Conservation (phyloP, 1,140 invertebrate species). For the Drosophila arizonae region DNA sequence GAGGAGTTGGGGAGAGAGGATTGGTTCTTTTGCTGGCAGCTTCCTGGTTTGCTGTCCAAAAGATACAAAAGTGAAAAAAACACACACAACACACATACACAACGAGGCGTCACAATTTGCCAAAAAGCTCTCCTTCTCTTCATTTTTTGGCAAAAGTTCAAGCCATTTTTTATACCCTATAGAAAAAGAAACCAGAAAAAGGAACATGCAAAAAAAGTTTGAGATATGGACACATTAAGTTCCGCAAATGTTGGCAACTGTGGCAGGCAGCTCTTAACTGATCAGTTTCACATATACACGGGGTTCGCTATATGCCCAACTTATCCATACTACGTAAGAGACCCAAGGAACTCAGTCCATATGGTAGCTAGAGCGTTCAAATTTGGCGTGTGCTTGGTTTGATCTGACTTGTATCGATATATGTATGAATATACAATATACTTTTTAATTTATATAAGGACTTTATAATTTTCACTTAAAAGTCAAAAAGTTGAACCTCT, state of each 20-base stretch:
- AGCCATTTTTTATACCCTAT: conserved; percentile 2
- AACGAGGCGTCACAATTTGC: conserved; percentile 40
- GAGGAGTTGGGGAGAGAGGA: neutral
- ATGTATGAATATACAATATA: too few species aligned
- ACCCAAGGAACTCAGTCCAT: too few species aligned
- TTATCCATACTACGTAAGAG: too few species aligned
- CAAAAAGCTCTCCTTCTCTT: conserved; percentile 6
- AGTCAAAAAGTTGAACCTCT: too few species aligned
- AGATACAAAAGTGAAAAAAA: conserved; percentile 34
- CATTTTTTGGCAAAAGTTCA: conserved; percentile 24
- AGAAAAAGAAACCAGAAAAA: neutral
- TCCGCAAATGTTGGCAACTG: neutral
- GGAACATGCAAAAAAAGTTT: neutral
- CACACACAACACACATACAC: conserved; percentile 3
- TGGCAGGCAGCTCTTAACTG: neutral
- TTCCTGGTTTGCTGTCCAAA: conserved; percentile 12
- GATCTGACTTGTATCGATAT: too few species aligned
- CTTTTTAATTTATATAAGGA: too few species aligned
- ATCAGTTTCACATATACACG: neutral
- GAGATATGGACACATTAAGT: conserved; percentile 1
- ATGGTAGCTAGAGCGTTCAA: too few species aligned
- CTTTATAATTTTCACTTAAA: too few species aligned
- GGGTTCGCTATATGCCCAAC: too few species aligned
- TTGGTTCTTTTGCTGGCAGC: conserved; percentile 7
- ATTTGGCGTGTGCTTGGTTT: too few species aligned